Conservation (phyloP, 2,797 vertebrate species). For the Tokudaia tokunoshimensis region DNA sequence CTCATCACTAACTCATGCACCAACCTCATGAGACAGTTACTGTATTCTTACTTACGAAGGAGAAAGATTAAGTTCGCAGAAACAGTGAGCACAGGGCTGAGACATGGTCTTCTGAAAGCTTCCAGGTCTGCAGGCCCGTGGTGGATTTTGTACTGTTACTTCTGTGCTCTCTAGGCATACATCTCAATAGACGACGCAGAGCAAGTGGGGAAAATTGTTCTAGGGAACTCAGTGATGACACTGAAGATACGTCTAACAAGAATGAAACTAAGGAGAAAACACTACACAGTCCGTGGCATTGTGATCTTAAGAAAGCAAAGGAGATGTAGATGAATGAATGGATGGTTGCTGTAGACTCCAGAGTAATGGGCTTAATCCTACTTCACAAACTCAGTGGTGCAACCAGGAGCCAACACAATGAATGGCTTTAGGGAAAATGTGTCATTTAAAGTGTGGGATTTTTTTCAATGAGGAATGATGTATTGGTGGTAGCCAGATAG, state of each 20-base stretch:
- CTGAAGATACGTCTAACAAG: neutral
- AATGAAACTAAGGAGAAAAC: constrained; percentile 13
- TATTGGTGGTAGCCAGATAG: neutral
- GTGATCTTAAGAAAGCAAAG: neutral
- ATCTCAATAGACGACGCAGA: neutral
- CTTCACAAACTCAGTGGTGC: neutral
- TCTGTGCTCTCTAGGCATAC: neutral
- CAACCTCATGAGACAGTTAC: neutral
- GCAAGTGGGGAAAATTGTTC: neutral
- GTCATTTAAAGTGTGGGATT: neutral
- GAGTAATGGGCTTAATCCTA: neutral
- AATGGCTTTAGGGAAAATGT: constrained; percentile 25
- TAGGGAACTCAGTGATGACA: neutral
- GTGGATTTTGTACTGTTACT: neutral
- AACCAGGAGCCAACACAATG: neutral
- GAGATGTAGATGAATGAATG: neutral
- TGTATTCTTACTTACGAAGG: neutral
- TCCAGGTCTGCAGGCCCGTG: neutral
- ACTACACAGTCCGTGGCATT: constrained; percentile 5
- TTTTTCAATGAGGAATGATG: neutral
- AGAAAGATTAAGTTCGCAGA: neutral
- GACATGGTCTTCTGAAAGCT: neutral
- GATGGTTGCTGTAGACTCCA: neutral
- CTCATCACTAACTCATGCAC: constrained; percentile 11
- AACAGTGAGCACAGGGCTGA: neutral